These are phyloP conservation scores for Athetis lepigone DNA, from an alignment of 2,888 invertebrate genomes.

Conservation along the genomic window DNA sequence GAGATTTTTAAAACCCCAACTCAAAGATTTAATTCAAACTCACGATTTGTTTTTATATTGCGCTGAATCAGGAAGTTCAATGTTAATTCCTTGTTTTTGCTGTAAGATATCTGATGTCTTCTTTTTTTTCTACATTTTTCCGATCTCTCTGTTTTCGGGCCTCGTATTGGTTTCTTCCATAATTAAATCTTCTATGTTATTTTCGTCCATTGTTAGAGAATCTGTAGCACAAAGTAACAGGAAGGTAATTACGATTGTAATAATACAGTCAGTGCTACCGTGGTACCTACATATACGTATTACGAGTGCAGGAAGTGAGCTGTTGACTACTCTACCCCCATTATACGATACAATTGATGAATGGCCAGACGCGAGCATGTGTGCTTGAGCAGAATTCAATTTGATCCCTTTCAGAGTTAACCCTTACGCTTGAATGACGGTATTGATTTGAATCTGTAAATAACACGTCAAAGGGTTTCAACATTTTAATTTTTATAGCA, in stretches of 20 bases:
- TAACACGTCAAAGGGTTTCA: conserved; percentile 70
- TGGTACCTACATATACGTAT: conserved; percentile 64
- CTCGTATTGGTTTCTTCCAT: neutral
- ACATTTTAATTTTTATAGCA: no score
- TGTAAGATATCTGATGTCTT: neutral
- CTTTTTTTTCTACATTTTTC: neutral
- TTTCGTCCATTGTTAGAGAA: conserved; percentile 18
- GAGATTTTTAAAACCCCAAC: conserved; percentile 22
- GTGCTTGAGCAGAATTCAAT: conserved; percentile 86
- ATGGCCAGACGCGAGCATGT: conserved; percentile 84
- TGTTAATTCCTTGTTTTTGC: conserved; percentile 3
- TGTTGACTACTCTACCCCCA: conserved; percentile 84
- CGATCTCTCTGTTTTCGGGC: neutral
- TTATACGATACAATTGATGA: conserved; percentile 87
- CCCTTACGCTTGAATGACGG: conserved; percentile 81
- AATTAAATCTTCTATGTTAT: neutral
- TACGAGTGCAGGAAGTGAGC: conserved; percentile 79
- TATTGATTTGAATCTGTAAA: conserved; percentile 87
- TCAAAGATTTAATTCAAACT: conserved; percentile 30
- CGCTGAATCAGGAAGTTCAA: conserved; percentile 6
- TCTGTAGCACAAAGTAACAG: conserved; percentile 54
- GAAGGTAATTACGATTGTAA: conserved; percentile 62
- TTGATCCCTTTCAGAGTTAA: conserved; percentile 85
- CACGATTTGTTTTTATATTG: conserved; percentile 33
- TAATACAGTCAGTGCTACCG: conserved; percentile 47